Evolutionary conservation across 2,888 invertebrate genomes (phyloP).

Genomic region (Mimumesa dahlbomi): DNA sequence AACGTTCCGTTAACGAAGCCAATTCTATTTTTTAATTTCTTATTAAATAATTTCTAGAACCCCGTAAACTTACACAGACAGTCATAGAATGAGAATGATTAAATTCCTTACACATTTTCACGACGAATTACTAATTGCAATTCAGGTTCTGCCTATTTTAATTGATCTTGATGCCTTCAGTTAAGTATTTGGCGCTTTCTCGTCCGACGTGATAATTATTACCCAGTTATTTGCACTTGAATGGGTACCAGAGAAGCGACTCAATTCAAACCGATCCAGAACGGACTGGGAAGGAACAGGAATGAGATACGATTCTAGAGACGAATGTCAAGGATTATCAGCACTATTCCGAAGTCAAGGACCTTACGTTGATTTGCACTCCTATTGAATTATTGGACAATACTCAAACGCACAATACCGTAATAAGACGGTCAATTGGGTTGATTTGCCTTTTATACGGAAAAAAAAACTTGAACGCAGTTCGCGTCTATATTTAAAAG

Average conservation of each 20-base stretch:
- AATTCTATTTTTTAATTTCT: too few species aligned
- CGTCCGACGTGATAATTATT: constrained; percentile 44
- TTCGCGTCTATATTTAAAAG: not conserved
- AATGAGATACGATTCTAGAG: constrained; percentile 9
- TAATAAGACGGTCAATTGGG: not conserved
- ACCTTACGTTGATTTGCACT: constrained; percentile 13
- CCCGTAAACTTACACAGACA: too few species aligned
- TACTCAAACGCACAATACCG: constrained; percentile 17
- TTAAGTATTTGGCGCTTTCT: not conserved
- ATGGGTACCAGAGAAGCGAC: constrained; percentile 2
- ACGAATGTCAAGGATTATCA: constrained; percentile 27
- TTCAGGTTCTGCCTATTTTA: constrained; percentile 24
- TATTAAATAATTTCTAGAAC: too few species aligned
- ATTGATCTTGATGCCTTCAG: constrained; percentile 16
- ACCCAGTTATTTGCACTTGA: constrained; percentile 35
- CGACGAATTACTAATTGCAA: too few species aligned
- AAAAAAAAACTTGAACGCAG: not conserved
- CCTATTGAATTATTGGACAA: constrained; percentile 8
- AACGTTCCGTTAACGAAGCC: too few species aligned
- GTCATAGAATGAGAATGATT: too few species aligned
- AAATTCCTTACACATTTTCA: too few species aligned
- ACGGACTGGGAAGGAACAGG: not conserved
- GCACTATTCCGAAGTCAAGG: not conserved
- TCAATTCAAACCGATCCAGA: constrained; percentile 11
- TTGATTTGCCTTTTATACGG: not conserved